Conservation (phyloP, 2,888 invertebrate species). For the Mythimna loreyi region DNA sequence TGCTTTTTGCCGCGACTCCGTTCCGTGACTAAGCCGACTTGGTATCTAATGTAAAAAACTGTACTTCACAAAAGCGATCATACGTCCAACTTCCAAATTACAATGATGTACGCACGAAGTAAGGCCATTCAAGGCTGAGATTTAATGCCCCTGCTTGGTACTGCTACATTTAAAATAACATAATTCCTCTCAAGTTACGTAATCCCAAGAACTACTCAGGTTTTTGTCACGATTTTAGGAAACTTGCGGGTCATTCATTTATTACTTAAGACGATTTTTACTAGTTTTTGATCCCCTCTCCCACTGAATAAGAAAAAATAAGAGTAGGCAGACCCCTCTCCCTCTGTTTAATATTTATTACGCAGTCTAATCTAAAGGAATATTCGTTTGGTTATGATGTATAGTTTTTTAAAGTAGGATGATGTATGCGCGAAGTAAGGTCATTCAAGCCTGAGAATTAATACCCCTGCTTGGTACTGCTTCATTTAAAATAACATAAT, state of each 20-base stretch:
- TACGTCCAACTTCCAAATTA: constrained; percentile 52
- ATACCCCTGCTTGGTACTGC: constrained; percentile 16
- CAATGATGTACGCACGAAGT: constrained; percentile 46
- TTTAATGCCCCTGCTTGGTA: constrained; percentile 18
- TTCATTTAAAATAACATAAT: constrained; percentile 33
- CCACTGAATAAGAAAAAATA: no score
- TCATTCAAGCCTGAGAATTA: constrained; percentile 35
- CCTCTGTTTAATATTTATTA: no score
- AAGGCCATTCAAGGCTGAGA: constrained; percentile 35
- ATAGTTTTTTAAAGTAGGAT: no score
- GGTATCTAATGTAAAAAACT: constrained; percentile 51
- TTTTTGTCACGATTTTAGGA: constrained; percentile 38
- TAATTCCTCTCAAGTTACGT: constrained; percentile 37
- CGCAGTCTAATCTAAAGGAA: no score
- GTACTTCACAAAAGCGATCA: constrained; percentile 55
- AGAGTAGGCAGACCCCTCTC: no score
- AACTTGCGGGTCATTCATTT: constrained; percentile 1
- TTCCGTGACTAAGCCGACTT: constrained; percentile 80
- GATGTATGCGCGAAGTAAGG: constrained; percentile 40
- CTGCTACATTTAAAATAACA: constrained; percentile 32
- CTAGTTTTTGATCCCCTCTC: no score
- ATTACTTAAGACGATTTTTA: no score
- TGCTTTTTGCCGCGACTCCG: constrained; percentile 80
- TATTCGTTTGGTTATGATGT: no score
- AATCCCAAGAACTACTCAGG: constrained; percentile 29